Conservation (phyloP, 92 coral and sea anemone species). For the Porites divaricata region DNA sequence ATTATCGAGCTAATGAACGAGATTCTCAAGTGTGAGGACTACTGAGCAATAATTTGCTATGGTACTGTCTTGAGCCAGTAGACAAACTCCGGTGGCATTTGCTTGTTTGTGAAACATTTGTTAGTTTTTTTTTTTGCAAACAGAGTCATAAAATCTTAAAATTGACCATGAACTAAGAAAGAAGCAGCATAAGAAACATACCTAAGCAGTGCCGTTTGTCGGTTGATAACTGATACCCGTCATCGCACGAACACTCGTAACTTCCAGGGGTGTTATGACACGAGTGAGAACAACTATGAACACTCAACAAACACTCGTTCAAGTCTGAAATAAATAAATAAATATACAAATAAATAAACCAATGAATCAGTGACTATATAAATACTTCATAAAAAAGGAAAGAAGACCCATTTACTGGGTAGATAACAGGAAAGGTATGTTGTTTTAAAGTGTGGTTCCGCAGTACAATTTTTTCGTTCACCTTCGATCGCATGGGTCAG, state of each 20-base stretch:
- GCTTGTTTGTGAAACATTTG: too few relatives aligned
- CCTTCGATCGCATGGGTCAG: too few relatives aligned
- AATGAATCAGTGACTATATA: not conserved
- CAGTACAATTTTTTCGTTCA: too few relatives aligned
- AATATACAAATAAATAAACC: too few relatives aligned
- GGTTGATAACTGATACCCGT: slow-evolving; percentile 68
- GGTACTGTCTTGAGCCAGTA: too few relatives aligned
- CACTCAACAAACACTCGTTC: slow-evolving; percentile 83
- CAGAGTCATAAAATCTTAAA: not conserved
- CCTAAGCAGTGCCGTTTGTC: slow-evolving; percentile 81
- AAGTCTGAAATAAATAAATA: slow-evolving; percentile 61
- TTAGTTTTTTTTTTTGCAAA: not conserved
- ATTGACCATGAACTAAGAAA: too few relatives aligned
- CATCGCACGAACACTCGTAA: slow-evolving; percentile 80
- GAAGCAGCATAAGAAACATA: slow-evolving; percentile 17
- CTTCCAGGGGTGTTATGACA: slow-evolving; percentile 90
- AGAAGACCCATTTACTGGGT: not conserved
- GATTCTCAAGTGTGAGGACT: too few relatives aligned
- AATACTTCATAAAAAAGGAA: not conserved
- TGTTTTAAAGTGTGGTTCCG: too few relatives aligned
- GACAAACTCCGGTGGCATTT: too few relatives aligned
- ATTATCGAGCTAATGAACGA: too few relatives aligned
- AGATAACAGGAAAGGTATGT: not conserved
- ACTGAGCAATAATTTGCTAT: too few relatives aligned
- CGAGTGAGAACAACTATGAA: slow-evolving; percentile 80